phyloP scores from a whole-genome alignment of 2,888 invertebrate species.

The Ochropleura plecta region DNA sequence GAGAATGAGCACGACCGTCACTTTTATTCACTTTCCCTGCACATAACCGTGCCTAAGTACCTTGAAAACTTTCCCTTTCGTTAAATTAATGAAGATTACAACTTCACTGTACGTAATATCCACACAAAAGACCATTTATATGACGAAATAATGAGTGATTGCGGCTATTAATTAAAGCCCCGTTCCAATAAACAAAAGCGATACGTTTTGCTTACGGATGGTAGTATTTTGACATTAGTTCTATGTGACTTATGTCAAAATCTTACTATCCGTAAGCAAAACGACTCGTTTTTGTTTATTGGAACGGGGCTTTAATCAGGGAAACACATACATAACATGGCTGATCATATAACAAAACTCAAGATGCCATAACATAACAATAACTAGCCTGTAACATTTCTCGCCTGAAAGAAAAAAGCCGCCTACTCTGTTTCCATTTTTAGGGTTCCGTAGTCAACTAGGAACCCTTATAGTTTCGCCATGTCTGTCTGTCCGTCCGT shows the following conservation, averaged over 20 bases:
- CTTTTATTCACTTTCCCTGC: slow-evolving; percentile 49
- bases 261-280: too few species aligned
- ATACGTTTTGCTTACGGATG: too few species aligned
- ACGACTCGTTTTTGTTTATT: too few species aligned
- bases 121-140: slow-evolving; percentile 7
- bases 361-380: background rate
- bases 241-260: too few species aligned
- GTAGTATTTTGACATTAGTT: too few species aligned
- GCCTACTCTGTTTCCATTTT: background rate
- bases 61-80: slow-evolving; percentile 58
- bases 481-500: too few species aligned
- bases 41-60: slow-evolving; percentile 40
- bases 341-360: background rate
- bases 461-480: too few species aligned
- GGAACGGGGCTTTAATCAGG: too few species aligned
- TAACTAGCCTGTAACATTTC: background rate
- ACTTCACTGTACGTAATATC: slow-evolving; percentile 30
- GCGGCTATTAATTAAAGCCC: too few species aligned
- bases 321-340: slow-evolving; percentile 8
- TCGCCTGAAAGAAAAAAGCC: background rate
- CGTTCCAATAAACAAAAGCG: too few species aligned
- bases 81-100: slow-evolving; percentile 37
- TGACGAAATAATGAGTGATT: slow-evolving; percentile 39
- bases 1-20: slow-evolving; percentile 31
- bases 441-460: too few species aligned